Base-by-base conservation (phyloP, 2,797 vertebrate species). In the Tadarida brasiliensis region DNA sequence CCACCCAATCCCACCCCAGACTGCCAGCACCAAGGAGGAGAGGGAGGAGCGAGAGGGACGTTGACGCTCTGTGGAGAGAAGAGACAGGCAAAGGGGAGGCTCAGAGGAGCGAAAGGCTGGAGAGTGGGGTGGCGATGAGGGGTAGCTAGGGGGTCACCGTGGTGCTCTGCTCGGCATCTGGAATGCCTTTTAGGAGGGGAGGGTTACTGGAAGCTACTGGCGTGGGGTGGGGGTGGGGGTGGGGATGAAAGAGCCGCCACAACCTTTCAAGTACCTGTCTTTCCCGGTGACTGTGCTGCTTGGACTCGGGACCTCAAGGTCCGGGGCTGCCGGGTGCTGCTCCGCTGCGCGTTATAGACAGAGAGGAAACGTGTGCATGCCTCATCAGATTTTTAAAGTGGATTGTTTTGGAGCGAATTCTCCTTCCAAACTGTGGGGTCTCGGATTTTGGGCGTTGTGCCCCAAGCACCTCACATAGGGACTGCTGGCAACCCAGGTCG, bases 401-500 rank as follows among this genome's bases (percentile, higher is more conserved):
- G 59, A 54, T 65, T 28, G 49, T 76, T 3, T 12, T 8, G 10
- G 33, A n/a, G 30, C 2, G 1, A 4, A 35, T 71, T 57, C 65
- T 56, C 24, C 2, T n/a, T 73, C 59, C 61, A 76, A 80, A 59
- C 19, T 3, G 3, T 4, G 39, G 24, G 12, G 8, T 35, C 0
- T 0, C 0, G 0, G 12, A 78, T 56, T 0, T 0, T 71, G 30
- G 35, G n/a, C 3, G 0, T 28, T 26, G 1, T 44, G 33, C 16
- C 8, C n/a, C 1, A 5, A 0, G 47, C 7, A 16, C 54, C 65
- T 84, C 11, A 8, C 39, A 17, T 30, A n/a, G 1, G 11, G 30
- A 67, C 56, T 15, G 71, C 28, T 0, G 0, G 44, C 0, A 4
- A 24, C 57, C 20, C 10, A 0, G 19, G 39, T 71, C 0, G 0